Evolutionary conservation across 2,888 invertebrate genomes (phyloP).

Genomic region (Thereva unica): DNA sequence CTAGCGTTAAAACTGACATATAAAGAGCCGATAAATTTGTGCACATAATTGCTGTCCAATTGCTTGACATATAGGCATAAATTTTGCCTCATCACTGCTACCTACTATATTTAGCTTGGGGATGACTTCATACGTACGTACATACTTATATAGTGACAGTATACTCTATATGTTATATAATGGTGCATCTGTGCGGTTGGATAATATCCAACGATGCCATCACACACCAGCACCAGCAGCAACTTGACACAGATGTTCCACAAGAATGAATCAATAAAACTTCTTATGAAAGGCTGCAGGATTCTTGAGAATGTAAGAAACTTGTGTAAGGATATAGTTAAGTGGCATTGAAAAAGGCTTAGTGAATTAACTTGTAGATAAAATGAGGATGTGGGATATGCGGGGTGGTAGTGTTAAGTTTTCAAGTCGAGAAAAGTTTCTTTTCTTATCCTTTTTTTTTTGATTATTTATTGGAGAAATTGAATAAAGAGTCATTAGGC

Average conservation of each 20-base stretch:
- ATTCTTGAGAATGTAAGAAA: too few species aligned
- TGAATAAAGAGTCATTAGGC: too few species aligned
- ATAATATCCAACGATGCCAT: slow-evolving; percentile 3
- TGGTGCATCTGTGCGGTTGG: slow-evolving; percentile 1
- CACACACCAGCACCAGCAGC: too few species aligned
- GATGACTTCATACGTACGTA: not conserved
- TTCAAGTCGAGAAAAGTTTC: too few species aligned
- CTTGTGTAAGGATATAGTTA: too few species aligned
- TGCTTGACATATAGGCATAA: not conserved
- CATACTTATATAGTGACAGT: not conserved
- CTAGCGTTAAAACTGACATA: slow-evolving; percentile 8
- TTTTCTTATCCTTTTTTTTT: too few species aligned
- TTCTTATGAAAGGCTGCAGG: too few species aligned
- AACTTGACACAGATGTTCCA: slow-evolving; percentile 10
- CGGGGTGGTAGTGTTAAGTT: too few species aligned
- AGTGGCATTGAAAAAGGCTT: too few species aligned
- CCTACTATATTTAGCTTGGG: not conserved
- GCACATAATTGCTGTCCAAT: not conserved
- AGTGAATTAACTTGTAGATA: too few species aligned
- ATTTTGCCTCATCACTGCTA: slow-evolving; percentile 2
- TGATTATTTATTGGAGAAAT: too few species aligned
- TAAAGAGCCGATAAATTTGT: not conserved
- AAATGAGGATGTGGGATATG: too few species aligned
- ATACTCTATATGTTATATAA: not conserved
- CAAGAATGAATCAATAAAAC: not conserved